Evolutionary conservation across 2,888 invertebrate species (phyloP), one percentile per base, ranked within the genome.

Genomic region (Gymnosoma rotundatum): DNA sequence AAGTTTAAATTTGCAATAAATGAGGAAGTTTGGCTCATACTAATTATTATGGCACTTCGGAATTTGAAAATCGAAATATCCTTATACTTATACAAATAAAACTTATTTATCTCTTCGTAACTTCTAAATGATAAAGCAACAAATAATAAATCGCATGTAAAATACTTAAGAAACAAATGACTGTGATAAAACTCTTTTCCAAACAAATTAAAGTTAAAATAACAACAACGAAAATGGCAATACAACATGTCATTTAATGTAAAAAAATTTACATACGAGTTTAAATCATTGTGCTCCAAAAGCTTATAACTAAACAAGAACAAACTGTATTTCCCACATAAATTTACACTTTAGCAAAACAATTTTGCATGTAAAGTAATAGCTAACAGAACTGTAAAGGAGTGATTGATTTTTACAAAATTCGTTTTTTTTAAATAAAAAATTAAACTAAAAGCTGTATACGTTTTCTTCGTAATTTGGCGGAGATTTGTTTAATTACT

Each of bases 321-420:
- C 88, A 91, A 90, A 91, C 88, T 89, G 88, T 89, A 91, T 91
- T 91, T 91, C 91, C 90, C 92, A 91, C 91, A 92, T 91, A 92
- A 91, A 91, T 92, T 91, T 91, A 92, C 91, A 92, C 92, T 92
- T 89, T 88, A 88, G 88, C 88, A 64, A 88, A 88, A 87, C 88
- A 88, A 91, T 56, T 90, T 90, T 90, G 89, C 90, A 90, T 90
- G 88, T 89, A 50, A 48, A 4, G 10, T 3, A 21, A 38, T 54
- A 56, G 36, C 9, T 6, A 48, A 0, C 67, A 67, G 61, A 1
- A 10, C 21, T 61, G 18, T 45, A 61, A 78, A 72, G 25, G 45
- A 78, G 16, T 69, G 60, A 45, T 74, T 63, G 12, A 54, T 18
- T 42, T 2, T 42, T 14, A 4, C 3, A 14, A 7, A 14, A 42